A percentile compares a stretch with the other conserved stretches of the same genome.
These are phyloP conservation scores for Macrotus californicus DNA, from an alignment of 2,113 vertebrate genomes.

Conservation along the genomic window DNA sequence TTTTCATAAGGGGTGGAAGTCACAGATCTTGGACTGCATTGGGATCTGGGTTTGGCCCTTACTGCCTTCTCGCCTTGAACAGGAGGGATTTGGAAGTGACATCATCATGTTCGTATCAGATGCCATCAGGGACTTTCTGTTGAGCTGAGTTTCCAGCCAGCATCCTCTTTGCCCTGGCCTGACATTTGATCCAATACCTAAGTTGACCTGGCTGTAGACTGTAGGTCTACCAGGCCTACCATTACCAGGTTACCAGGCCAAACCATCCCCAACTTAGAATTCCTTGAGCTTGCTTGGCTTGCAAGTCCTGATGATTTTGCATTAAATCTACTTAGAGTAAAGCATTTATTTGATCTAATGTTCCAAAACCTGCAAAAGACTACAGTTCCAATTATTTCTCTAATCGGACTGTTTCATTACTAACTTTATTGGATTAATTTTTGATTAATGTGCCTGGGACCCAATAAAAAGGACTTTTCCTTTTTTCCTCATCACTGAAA, in stretches of 20 bases:
- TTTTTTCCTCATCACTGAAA: not conserved
- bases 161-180: not conserved
- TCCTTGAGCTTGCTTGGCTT: not conserved
- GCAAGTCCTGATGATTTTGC: conserved; percentile 30
- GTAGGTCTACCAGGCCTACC: not conserved
- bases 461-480: not conserved
- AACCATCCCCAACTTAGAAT: not conserved
- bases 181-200: not conserved
- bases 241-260: not conserved
- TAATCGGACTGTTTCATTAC: conserved; percentile 38
- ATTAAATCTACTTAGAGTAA: conserved; percentile 41
- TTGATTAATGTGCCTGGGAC: conserved; percentile 40
- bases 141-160: not conserved
- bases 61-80: not conserved
- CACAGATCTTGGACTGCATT: not conserved
- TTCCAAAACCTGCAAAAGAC: conserved; percentile 6
- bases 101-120: not conserved
- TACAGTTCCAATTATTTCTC: not conserved
- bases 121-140: not conserved
- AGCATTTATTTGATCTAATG: conserved; percentile 49
- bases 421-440: conserved; percentile 63
- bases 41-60: not conserved
- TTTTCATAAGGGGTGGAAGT: not conserved
- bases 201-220: not conserved
- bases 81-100: not conserved